Base-by-base conservation (phyloP, 2,888 invertebrate species). In the Meiosimyza platycephala region DNA sequence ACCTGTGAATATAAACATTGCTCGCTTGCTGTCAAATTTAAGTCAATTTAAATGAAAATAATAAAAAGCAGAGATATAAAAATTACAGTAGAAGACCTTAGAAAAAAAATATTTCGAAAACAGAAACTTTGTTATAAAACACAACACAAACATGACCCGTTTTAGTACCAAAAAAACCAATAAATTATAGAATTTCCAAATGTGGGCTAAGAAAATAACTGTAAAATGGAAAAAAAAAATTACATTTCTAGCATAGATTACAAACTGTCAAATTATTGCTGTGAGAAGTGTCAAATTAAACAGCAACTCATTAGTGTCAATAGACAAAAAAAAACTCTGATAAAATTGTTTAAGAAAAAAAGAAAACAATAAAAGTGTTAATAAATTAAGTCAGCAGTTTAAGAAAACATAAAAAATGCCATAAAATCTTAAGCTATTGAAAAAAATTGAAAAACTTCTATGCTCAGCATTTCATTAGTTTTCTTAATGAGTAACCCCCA, bases 1-100 rank as follows among this genome's bases (percentile, higher is more conserved):
- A 64, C 64, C 64, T 64, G 64, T 51, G 64, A 51, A 51, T 12
- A 50, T 63, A 33, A 57, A 50, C 60, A 47, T 40, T 40, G 40
- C 40, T 40, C 40, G 40, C 40, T 1, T 9, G 40, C 40, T 40
- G 40, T 40, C 40, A 62, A 40, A 40, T 13, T 62, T 6, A 33
- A 40, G 33, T 16, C 22, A 15, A 11, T 13, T 12, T 40, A 22
- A 15, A 33, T 40, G 5, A 3, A 40, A 40, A 60, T 3, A 16
- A 13, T 40, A 62, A 40, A 62, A 13, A 5, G 40, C 9, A 40
- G 11, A 13, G 11, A 16, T 33, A 15, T 0, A 7, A 62, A 33
- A 62, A 40, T 6, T 4, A 11, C 9, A 40, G 40, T 7, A 6
- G 9, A 40, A 40, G 9, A 40, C 6, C 5, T 40, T 7, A 40